phyloP scores from a whole-genome alignment of 2,888 invertebrate species.

The Cheilosia variabilis region DNA sequence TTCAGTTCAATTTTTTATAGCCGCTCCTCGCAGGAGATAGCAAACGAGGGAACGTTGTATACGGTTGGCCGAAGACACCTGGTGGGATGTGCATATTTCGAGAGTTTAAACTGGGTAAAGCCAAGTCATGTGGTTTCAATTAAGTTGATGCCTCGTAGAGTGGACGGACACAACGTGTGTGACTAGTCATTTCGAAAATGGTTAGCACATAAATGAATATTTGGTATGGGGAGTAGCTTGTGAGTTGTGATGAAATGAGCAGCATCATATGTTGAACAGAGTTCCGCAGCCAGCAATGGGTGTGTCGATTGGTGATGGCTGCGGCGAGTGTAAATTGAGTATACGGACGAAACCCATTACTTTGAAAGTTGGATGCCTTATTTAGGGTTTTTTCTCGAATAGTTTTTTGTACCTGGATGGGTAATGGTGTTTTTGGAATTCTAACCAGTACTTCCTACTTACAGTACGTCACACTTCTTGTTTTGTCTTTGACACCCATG shows the following conservation, averaged over 20 bases:
- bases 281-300: not conserved
- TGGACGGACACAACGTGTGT: conserved; percentile 43
- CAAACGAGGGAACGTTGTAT: not conserved
- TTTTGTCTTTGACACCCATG: too few relatives aligned
- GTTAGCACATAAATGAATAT: conserved; percentile 3
- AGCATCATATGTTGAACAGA: not conserved
- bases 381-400: too few relatives aligned
- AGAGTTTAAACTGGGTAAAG: conserved; percentile 26
- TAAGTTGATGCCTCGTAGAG: conserved; percentile 46
- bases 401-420: too few relatives aligned
- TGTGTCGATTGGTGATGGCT: not conserved
- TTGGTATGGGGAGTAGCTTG: not conserved
- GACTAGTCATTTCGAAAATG: conserved; percentile 58
- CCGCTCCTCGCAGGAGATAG: too few relatives aligned
- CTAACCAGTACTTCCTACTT: too few relatives aligned
- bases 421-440: too few relatives aligned
- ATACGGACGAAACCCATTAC: too few relatives aligned
- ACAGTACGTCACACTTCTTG: too few relatives aligned
- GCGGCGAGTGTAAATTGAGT: not conserved
- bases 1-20: not conserved
- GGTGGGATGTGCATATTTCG: conserved; percentile 15
- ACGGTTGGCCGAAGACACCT: not conserved
- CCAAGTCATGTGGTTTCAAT: conserved; percentile 61
- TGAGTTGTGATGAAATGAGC: not conserved
- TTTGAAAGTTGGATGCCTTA: too few relatives aligned